These are phyloP conservation scores for Ischnura elegans DNA, from an alignment of 2,888 invertebrate species.

Conservation along the genomic window DNA sequence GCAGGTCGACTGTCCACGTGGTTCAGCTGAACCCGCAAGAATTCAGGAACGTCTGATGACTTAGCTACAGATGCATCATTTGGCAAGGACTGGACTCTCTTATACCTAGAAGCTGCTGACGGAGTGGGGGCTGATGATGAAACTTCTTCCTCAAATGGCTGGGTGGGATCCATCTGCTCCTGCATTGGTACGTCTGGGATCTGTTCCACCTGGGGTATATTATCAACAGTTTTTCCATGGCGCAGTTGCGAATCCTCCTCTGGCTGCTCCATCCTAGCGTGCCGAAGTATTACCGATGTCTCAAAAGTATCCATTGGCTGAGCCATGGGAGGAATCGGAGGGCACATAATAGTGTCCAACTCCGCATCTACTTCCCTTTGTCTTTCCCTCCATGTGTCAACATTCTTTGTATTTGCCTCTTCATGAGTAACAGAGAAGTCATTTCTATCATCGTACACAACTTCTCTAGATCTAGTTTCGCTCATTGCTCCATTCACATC, in stretches of 20 bases:
- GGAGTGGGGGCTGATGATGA: background rate
- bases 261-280: background rate
- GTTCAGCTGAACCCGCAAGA: slow-evolving; percentile 85
- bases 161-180: background rate
- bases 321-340: background rate
- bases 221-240: background rate
- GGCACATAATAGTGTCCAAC: background rate
- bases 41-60: slow-evolving; percentile 81
- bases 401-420: background rate
- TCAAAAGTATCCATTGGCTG: background rate
- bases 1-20: slow-evolving; percentile 84
- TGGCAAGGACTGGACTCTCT: slow-evolving; percentile 50
- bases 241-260: background rate
- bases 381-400: slow-evolving; percentile 21
- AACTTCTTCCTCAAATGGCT: background rate
- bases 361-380: background rate
- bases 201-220: background rate
- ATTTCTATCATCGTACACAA: background rate
- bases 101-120: background rate
- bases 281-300: slow-evolving; percentile 18
- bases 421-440: background rate
- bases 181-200: background rate
- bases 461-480: background rate
- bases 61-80: background rate
- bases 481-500: slow-evolving; percentile 27